phyloP scores from a whole-genome alignment of 1,140 invertebrate species.

The Zaprionus africanus region DNA sequence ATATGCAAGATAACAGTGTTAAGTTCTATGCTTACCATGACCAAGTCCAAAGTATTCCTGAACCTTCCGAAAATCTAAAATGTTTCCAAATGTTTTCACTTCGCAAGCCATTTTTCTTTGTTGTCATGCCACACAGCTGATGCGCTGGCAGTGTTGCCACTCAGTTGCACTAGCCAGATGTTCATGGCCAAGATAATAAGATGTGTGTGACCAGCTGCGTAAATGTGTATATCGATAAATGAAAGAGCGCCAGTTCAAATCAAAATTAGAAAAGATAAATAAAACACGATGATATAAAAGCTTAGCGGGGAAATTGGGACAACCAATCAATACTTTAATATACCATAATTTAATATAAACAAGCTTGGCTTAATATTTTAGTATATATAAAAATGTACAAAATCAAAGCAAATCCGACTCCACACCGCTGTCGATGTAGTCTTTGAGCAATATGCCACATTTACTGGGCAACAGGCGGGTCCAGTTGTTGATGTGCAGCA shows the following conservation, averaged over 20 bases:
- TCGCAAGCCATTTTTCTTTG: slow-evolving; percentile 87
- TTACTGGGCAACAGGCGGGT: slow-evolving; percentile 85
- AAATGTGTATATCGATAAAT: not conserved
- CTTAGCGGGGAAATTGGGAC: not conserved
- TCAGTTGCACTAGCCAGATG: not conserved
- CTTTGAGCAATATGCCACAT: slow-evolving; percentile 81
- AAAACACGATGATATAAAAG: not conserved
- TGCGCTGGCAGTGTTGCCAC: slow-evolving; percentile 4
- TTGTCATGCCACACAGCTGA: slow-evolving; percentile 61
- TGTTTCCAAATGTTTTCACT: slow-evolving; percentile 88
- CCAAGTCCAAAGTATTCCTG: slow-evolving; percentile 85
- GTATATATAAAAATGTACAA: not conserved
- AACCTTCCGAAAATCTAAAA: slow-evolving; percentile 87
- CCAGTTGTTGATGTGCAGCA: slow-evolving; percentile 83
- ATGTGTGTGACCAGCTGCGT: slow-evolving; percentile 22
- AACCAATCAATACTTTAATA: slow-evolving; percentile 37
- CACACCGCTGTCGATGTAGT: slow-evolving; percentile 86
- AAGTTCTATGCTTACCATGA: slow-evolving; percentile 74
- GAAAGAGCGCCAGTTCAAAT: slow-evolving; percentile 4
- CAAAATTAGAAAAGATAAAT: not conserved
- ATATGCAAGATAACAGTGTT: slow-evolving; percentile 17
- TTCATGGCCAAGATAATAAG: not conserved
- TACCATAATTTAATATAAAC: slow-evolving; percentile 20
- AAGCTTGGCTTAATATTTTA: not conserved
- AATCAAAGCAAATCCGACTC: slow-evolving; percentile 84